Base-by-base conservation (phyloP, 2,113 vertebrate species). In the Propithecus coquereli region DNA sequence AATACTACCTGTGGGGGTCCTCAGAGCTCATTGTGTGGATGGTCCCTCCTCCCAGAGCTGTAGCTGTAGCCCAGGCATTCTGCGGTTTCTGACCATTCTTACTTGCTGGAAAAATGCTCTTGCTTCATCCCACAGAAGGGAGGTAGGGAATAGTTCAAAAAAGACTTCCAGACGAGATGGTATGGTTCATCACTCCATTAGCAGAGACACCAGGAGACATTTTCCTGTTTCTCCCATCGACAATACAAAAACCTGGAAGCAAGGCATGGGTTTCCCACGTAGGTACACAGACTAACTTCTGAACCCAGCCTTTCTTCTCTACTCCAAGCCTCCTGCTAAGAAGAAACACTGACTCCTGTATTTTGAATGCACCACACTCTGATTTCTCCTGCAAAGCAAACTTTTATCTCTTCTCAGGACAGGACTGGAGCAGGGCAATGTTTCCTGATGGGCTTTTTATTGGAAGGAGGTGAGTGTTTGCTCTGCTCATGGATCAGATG, bases 401-500 rank as follows among this genome's bases (percentile, higher is more conserved):
- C 86, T 97, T 97, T 93, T 85, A 77, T 73, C 80, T 95, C 59
- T 83, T 65, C 18, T 57, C 25, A 70, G 68, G 47, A 50, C 12
- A 65, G 47, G 40, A 34, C 10, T 1, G 16, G 66, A 90, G 59
- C 20, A 13, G 8, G 59, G 17, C 84, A 5, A 13, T 17, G n/a
- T 50, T 92, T 85, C 22, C 9, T 2, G 7, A 16, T 11, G 32
- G 92, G 61, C 43, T 96, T 97, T 97, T 13, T 59, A 47, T 84
- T 97, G 94, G 77, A 94, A 94, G 71, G 86, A 88, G 87, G 91
- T 71, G 47, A 91, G 40, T 20, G n/a, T 96, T 95, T 87, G 82
- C 89, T 97, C 66, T 95, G 81, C 73, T 66, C 50, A 47, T 32
- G 50, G 97, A 96, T 97, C 97, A 93, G 92, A 97, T 94, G 95